Evolutionary conservation across 2,888 invertebrate genomes (phyloP), one percentile per base, ranked within the genome.

Genomic region (Keiferia lycopersicella): DNA sequence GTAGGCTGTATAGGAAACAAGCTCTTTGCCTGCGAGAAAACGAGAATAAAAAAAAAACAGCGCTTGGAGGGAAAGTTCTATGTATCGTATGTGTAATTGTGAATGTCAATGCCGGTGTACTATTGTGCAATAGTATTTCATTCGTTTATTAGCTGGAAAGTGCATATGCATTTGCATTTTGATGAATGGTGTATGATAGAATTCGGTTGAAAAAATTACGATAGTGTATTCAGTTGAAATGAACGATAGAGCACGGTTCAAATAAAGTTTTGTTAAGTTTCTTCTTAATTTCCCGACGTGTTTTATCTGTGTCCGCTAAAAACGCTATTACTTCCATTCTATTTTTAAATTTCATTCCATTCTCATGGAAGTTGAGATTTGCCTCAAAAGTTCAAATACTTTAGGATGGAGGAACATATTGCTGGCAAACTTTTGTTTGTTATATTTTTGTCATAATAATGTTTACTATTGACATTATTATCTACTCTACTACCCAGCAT

Each of bases 1-100:
- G 53, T 53, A 53, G 67, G 71, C 65, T 69, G 67, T 71, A 34
- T 34, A 74, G 76, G 71, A 73, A 74, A 64, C 60, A 62, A 51
- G 63, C 64, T 61, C 61, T 26, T 60, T 45, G 60, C 41, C 16
- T 20, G 26, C 45, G 20, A 60, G 45, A 61, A 45, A 57, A 62
- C 64, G 69, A 74, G 75, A 75, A 73, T 73, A 74, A 74, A 78
- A 78, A 75, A 75, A 64, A 68, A 76, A 78, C 72, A 73, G 65
- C 71, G 72, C 67, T 71, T 14, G 20, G 26, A 58, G 81, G 76
- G 83, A 84, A 83, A 83, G 82, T 81, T 71, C 68, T 68, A 65
- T 70, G 70, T 73, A 69, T 71, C 73, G 70, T 72, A 70, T 72
- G 73, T 67, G 64, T 62, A 66, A 64, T 61, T 57, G 58, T 61